Conservation (phyloP, 2,888 invertebrate genomes). For the Nipponacmea schrenckii region DNA sequence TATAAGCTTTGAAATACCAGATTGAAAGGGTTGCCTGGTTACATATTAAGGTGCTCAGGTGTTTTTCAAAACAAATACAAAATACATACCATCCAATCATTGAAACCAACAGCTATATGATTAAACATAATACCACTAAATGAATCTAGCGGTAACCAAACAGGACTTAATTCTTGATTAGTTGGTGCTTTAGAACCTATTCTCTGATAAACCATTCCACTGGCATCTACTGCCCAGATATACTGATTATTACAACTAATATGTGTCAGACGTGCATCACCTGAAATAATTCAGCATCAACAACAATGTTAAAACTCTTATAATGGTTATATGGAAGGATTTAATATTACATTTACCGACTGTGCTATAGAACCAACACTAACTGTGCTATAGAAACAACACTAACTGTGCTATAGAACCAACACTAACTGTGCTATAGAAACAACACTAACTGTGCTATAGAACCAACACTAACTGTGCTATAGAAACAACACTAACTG, state of each 20-base stretch:
- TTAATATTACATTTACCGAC: too few relatives aligned
- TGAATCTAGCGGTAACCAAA: conserved; percentile 70
- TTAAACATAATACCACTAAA: conserved; percentile 58
- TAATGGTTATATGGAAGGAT: not conserved
- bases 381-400: too few relatives aligned
- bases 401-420: too few relatives aligned
- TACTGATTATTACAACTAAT: conserved; percentile 69
- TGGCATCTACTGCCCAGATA: conserved; percentile 71
- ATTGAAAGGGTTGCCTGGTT: too few relatives aligned
- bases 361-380: too few relatives aligned
- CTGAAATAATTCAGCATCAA: conserved; percentile 46
- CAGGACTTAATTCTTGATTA: conserved; percentile 67
- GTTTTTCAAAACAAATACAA: too few relatives aligned
- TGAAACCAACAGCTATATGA: conserved; percentile 54
- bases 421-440: too few relatives aligned
- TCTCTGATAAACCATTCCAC: conserved; percentile 70
- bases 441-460: too few relatives aligned
- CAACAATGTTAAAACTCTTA: not conserved
- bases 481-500: too few relatives aligned
- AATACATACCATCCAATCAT: conserved; percentile 59
- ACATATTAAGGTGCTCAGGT: too few relatives aligned
- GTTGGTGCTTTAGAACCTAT: conserved; percentile 69
- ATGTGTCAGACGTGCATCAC: conserved; percentile 64
- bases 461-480: too few relatives aligned
- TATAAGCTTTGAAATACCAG: too few relatives aligned